A percentile compares a stretch with the other conserved stretches of the same genome.
These are phyloP conservation scores for Cydia strobilella DNA, from an alignment of 1,140 invertebrate species.

Conservation along the genomic window DNA sequence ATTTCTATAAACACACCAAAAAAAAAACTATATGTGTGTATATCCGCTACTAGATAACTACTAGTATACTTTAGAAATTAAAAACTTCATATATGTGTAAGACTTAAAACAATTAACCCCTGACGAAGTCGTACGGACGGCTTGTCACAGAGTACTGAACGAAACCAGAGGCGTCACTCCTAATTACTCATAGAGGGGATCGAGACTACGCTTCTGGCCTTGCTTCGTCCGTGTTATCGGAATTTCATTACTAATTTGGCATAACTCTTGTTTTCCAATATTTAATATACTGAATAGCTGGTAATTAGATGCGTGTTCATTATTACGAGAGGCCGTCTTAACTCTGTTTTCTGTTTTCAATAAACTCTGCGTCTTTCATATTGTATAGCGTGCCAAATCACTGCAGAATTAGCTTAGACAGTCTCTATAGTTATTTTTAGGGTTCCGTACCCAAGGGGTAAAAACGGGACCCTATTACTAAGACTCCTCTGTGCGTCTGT, in stretches of 20 bases:
- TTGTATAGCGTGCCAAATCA: too few relatives aligned
- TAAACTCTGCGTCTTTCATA: too few relatives aligned
- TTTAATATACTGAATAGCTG: not conserved
- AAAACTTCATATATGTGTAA: not conserved
- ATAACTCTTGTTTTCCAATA: conserved; percentile 19
- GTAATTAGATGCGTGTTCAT: too few relatives aligned
- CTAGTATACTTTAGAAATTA: not conserved
- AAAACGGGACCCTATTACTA: too few relatives aligned
- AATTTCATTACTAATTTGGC: conserved; percentile 20
- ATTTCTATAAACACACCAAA: not conserved
- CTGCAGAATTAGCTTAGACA: too few relatives aligned
- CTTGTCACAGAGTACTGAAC: conserved; percentile 23
- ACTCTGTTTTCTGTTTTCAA: too few relatives aligned
- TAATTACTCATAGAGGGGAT: conserved; percentile 20
- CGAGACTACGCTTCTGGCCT: conserved; percentile 4
- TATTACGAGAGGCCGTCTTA: too few relatives aligned
- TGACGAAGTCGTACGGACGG: not conserved
- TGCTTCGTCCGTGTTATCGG: conserved; percentile 20
- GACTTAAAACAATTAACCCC: not conserved
- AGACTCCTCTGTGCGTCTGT: too few relatives aligned
- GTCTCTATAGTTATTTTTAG: too few relatives aligned
- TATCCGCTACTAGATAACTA: not conserved
- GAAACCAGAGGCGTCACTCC: conserved; percentile 9
- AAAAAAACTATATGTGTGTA: not conserved
- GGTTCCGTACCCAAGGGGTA: too few relatives aligned